phyloP scores from a whole-genome alignment of 1,140 invertebrate genomes.

The Palaemon carinicauda region DNA sequence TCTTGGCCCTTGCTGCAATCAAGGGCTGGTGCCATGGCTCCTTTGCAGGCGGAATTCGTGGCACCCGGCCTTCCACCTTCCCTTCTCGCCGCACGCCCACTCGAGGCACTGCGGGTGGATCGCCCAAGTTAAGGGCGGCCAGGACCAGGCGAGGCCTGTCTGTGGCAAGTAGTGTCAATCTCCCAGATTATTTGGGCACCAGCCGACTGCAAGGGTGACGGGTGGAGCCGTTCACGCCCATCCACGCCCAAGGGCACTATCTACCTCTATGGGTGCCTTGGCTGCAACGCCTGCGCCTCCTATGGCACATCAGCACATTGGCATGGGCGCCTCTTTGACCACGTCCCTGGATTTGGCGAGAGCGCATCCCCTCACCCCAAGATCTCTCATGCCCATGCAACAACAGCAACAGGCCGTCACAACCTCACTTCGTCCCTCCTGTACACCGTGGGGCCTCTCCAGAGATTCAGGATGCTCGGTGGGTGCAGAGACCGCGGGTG shows the following conservation, averaged over 20 bases:
- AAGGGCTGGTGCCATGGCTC: slow-evolving; percentile 41
- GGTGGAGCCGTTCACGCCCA: slow-evolving; percentile 45
- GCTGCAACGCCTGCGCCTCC: slow-evolving; percentile 48
- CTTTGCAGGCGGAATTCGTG: slow-evolving; percentile 53
- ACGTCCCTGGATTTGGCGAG: slow-evolving; percentile 46
- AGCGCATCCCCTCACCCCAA: slow-evolving; percentile 35
- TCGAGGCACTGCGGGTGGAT: slow-evolving; percentile 46
- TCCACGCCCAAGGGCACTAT: slow-evolving; percentile 51
- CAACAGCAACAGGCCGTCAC: slow-evolving; percentile 26
- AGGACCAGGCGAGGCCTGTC: slow-evolving; percentile 40
- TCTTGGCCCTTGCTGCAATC: slow-evolving; percentile 44
- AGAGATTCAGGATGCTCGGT: slow-evolving; percentile 45
- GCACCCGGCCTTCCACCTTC: slow-evolving; percentile 48
- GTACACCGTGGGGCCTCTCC: slow-evolving; percentile 49
- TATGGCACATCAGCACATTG: slow-evolving; percentile 50
- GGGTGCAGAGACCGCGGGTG: slow-evolving; percentile 44
- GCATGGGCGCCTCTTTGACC: slow-evolving; percentile 34
- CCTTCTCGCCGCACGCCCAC: slow-evolving; percentile 46
- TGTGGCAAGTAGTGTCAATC: slow-evolving; percentile 50
- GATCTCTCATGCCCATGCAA: slow-evolving; percentile 43
- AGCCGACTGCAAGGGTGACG: slow-evolving; percentile 33
- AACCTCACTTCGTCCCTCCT: slow-evolving; percentile 40
- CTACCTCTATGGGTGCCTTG: slow-evolving; percentile 56
- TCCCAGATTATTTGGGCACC: slow-evolving; percentile 48
- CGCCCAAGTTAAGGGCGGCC: slow-evolving; percentile 46